Base-by-base conservation (phyloP, 2,888 invertebrate species). In the Drosophila recens region DNA sequence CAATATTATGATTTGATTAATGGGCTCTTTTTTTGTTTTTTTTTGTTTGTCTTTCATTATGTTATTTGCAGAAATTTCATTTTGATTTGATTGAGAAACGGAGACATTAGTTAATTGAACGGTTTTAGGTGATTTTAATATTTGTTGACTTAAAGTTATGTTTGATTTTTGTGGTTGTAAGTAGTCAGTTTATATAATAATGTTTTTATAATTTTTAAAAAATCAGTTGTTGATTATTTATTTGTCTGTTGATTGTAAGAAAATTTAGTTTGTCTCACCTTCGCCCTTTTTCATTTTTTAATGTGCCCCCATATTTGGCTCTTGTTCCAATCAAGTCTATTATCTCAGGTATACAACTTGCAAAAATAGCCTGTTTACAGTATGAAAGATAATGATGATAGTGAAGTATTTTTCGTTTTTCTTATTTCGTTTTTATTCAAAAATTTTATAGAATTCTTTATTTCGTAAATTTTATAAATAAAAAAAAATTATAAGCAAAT, bases 301-400 rank as follows among this genome's bases (percentile, higher is more conserved):
- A 98, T 94, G 98, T 98, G 94, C 99, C 99, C 95, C 98, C 98
- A 95, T 99, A 99, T 96, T 99, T 99, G 95, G 99, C 98, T 95
- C 99, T 97, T 95, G 98, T 98, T 95, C 99, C 99, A 95, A 99
- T 97, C 96, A 99, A 97, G 96, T 99, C 99, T 95, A 98, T 98
- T 95, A 99, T 99, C 97, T 99, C 99, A 94, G 99, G 99, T 95
- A 99, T 98, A 96, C 98, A 99, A 96, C 98, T 98, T 95, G 99
- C 99, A 97, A 99, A 99, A 96, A 99, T 98, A 95, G 99, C 99
- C 98, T 99, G 92, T 92, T 90, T 91, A 90, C 89, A 90, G 90
- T 91, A 91, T 91, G 91, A 88, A 91, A 90, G 90, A 91, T 90
- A 83, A 81, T 87, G 84, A 90, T 90, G 87, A 89, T 87, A 87